Conservation (phyloP, 2,888 invertebrate genomes). For the Cantharis lateralis region DNA sequence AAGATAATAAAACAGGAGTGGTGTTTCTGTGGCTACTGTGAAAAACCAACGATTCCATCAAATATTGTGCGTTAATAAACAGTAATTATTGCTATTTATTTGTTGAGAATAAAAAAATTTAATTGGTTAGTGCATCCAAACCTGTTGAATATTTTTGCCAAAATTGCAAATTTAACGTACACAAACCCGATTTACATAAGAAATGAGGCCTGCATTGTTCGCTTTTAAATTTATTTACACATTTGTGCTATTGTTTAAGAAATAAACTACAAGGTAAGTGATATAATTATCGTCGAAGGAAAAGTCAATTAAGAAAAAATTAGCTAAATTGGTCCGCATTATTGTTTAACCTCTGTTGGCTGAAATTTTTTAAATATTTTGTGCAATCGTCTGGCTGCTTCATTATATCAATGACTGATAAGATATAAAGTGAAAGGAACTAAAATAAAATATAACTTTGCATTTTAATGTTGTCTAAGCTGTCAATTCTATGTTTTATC, state of each 20-base stretch:
- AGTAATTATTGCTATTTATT: not conserved
- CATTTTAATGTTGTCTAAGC: not conserved
- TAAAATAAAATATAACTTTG: not conserved
- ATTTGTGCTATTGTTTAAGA: not conserved
- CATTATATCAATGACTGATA: slow-evolving; percentile 40
- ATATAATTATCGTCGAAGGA: slow-evolving; percentile 24
- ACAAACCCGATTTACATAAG: not conserved
- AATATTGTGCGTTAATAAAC: not conserved
- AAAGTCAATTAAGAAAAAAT: slow-evolving; percentile 22
- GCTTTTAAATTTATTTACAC: not conserved
- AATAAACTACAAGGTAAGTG: not conserved
- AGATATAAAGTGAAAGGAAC: slow-evolving; percentile 5
- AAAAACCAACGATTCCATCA: not conserved
- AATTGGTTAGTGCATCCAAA: not conserved
- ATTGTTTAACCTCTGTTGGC: slow-evolving; percentile 7
- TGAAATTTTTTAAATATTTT: slow-evolving; percentile 28
- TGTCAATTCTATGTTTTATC: not conserved
- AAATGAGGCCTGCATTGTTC: not conserved
- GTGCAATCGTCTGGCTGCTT: slow-evolving; percentile 37
- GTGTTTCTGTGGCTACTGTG: not conserved
- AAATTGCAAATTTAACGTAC: not conserved
- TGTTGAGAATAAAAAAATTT: not conserved
- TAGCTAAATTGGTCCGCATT: slow-evolving; percentile 17
- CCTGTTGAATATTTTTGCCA: not conserved
- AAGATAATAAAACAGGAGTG: not conserved